Evolutionary conservation across 2,113 vertebrate genomes (phyloP).

Genomic region (Diadophis punctatus): DNA sequence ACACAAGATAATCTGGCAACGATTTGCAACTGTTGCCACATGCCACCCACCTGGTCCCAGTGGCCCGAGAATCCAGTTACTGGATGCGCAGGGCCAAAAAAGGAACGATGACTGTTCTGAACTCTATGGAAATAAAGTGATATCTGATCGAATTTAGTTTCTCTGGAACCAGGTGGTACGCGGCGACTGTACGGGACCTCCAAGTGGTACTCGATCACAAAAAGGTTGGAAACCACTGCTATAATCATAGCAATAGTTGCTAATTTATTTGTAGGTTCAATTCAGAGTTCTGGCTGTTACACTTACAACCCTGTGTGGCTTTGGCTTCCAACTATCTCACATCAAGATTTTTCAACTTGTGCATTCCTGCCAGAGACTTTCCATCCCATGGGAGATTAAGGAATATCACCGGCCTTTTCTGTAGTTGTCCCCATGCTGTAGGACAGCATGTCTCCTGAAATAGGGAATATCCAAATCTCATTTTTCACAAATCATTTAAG

Average conservation of each 20-base stretch:
- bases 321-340: neutral
- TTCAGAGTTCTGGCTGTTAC: neutral
- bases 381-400: neutral
- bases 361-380: neutral
- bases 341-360: neutral
- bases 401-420: neutral
- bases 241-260: neutral
- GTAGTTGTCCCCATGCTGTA: neutral
- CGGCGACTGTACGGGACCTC: no score
- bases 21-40: no score
- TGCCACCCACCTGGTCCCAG: no score
- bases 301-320: neutral
- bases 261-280: neutral
- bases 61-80: no score
- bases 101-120: no score
- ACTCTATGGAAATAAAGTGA: no score
- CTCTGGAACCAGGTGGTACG: no score
- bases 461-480: neutral
- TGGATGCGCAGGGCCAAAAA: no score
- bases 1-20: no score
- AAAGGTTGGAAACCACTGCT: no score
- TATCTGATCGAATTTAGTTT: no score
- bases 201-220: no score
- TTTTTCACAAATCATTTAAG: neutral
- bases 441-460: neutral